Base-by-base conservation (phyloP, 2,113 vertebrate genomes). In the Pterophyllum scalare region DNA sequence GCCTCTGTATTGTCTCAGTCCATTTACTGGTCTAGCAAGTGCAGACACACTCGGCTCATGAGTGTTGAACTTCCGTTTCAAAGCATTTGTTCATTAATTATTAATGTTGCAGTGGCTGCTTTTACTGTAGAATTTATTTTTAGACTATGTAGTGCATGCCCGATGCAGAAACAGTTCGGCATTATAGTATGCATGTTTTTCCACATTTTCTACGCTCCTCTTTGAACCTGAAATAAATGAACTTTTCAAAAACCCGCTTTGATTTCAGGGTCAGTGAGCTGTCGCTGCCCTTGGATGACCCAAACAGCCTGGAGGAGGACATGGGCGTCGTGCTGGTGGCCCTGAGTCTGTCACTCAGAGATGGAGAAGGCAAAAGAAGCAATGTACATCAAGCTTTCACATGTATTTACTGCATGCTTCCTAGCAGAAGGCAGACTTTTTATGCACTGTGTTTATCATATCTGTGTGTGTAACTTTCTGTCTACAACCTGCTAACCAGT, bases 291-390 rank as follows among this genome's bases (percentile, higher is more conserved):
- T 88, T 99, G 85, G 95, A 97, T 74, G 98, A 99, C 90, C 97
- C 98, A 13, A 98, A 97, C 94, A 99, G 98, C 93, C 96, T 99
- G 88, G 98, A 99, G 92, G 96, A 98, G 12, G 97, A 99, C 88
- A 99, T 99, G 98, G 98, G 98, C 7, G 94, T 95, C 28, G 95
- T 99, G 72, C 84, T 98, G 77, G 83, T 99, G 91, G 97, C 98
- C 88, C 76, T 98, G 94, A 96, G 91, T 80, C 94, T 99, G 28
- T 95, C 96, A 2, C 93, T 96, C 62, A 96, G 97, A 89, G 94
- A 97, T 12, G 94, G 94, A 82, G 95, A 96, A 86, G 93, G 95
- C 91, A 97, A 96, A 92, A 97, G 94, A 94, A 94, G 96, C 77
- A 52, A 22, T 54, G 95, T 96, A 94, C 82, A 80, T 59, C 67